Base-by-base conservation (phyloP, 2,113 vertebrate genomes). In the Dolichallabes microphthalmus region DNA sequence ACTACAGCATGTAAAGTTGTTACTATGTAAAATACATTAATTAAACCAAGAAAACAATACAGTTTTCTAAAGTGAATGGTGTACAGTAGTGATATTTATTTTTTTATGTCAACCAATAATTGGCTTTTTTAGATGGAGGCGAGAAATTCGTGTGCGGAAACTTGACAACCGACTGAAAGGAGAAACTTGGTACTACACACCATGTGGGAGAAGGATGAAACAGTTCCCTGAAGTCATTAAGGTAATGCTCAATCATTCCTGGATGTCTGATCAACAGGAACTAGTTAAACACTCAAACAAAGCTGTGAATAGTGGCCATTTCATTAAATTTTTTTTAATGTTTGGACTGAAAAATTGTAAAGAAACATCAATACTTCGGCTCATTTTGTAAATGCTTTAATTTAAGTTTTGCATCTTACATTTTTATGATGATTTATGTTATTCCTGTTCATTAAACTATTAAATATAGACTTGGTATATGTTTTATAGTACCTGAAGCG, bases 171-270 rank as follows among this genome's bases (percentile, higher is more conserved):
- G 97, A 15, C 96, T 98, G 96, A 98, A 98, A 89, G 98, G 97
- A 0, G 98, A 99, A 91, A 99, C 98, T 0, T 98, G 97, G 97
- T 98, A 98, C 93, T 99, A 98, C n/a, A 96, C 96, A 5, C 97
- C 98, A 8, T 98, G 97, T 85, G 98, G 98, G 55, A 96, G 98
- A 90, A 95, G 97, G 89, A 98, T 98, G 96, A 98, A 98, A 89
- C 98, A 99, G 84, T 98, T 98, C 89, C 97, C 97, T 0, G 98
- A 99, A 93, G 96, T 98, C 88, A 95, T 98, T 87, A 99, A 99
- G 96, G 98, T 97, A 91, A 85, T 60, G 50, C 61, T n/a, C 58
- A 12, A 19, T 27, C 8, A 20, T 17, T 27, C 60, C 7, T 76
- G 19, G 19, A 52, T 8, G 19, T 5, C 30, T 73, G 39, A 60